Base-by-base conservation (phyloP, 2,797 vertebrate genomes). In the Rhabdophis nuchalis region DNA sequence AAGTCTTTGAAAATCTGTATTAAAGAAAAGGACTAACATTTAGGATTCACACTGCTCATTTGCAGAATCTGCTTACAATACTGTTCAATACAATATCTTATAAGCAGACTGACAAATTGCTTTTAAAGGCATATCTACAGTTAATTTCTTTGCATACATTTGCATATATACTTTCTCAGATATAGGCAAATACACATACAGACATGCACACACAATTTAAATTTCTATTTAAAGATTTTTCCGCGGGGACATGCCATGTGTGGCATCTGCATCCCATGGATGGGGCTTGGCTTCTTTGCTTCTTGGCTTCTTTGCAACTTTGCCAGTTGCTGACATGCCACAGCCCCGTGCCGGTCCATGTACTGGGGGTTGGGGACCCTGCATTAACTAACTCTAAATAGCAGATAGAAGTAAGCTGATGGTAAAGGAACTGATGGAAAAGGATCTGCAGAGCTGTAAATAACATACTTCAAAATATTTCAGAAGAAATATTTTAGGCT, bases 81-180 rank as follows among this genome's bases (percentile, higher is more conserved):
- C 32, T 91, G 46, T 14, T 91, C 85, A 56, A 20, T 72, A 54
- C 58, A 56, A 87, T 16, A 68, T 36, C 32, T 56, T 91, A 72
- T 87, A 53, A 87, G 25, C 32, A 87, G 85, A 85, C 41, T 91
- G 90, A 87, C 32, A 91, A 87, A 91, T 56, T 32, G 18, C 52
- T 91, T 91, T 91, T 86, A 56, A 91, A 91, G 25, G 5, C 85
- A 68, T 56, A 61, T 87, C 14, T 87, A 72, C 10, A 72, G 85
- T 72, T 56, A 68, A 91, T 32, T 87, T 91, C 13, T 36, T 72
- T 56, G 85, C 54, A 25, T n/a, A 53, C 20, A 25, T 36, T 87
- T 72, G 61, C 68, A 16, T 50, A 61, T 8, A 16, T 56, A 46
- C 10, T 25, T n/a, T 72, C 32, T 82, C 13, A 56, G 52, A 56